Base-by-base conservation (phyloP, 2,888 invertebrate species). In the Cosmia pyralina region DNA sequence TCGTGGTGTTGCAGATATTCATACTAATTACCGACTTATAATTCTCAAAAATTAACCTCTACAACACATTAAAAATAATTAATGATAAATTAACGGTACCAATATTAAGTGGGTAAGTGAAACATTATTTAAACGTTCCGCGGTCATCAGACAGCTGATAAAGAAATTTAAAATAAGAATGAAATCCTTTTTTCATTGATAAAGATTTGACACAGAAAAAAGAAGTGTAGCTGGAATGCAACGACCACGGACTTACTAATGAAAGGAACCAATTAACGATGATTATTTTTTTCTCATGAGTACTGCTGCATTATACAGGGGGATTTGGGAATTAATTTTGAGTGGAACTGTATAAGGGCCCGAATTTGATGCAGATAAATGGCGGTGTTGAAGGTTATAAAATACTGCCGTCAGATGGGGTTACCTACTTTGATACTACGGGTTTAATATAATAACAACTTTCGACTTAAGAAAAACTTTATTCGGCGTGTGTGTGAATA, bases 261-360 rank as follows among this genome's bases (percentile, higher is more conserved):
- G 95, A 96, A 96, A 94, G 96, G 95, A 91, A 92, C 95, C 96
- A 96, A 96, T 96, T 96, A 96, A 96, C 93, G 94, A 92, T 93
- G 92, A 94, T 95, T 93, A 94, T 96, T 95, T 95, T 86, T 95
- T 96, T 94, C 94, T 93, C 92, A 92, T 92, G 90, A 90, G 91
- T 92, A 91, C 89, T 90, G 88, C 74, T 77, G 62, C 77, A 79
- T 77, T 85, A 88, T 94, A 95, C 93, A 94, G 94, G 92, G 69
- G 82, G 93, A 84, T 75, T 60, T 19, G 41, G 48, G 58, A 75
- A 75, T 60, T n/a, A 2, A n/a, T 72, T 69, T 74, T 52, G 5
- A 44, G 28, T 38, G 22, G 22, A 22, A 48, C 48, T 58, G 7
- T 48, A 5, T 59, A 17, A 22, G 7, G 19, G 17, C 34, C 15